Evolutionary conservation across 2,113 vertebrate genomes (phyloP).

Genomic region (Hydrochoerus hydrochaeris): DNA sequence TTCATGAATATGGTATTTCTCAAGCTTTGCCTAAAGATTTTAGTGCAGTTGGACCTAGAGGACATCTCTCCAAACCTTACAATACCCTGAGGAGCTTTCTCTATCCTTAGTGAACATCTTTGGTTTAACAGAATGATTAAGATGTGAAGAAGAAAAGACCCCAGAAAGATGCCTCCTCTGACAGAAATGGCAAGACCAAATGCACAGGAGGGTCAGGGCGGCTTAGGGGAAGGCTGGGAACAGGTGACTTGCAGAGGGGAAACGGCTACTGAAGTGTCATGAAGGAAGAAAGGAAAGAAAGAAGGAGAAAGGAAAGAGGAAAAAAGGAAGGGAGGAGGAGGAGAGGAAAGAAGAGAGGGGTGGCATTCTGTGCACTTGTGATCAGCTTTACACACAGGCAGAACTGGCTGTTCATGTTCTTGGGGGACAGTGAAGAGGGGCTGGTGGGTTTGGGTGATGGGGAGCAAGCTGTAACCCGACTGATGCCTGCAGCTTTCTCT

Average conservation of each 20-base stretch:
- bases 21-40: neutral
- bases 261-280: neutral
- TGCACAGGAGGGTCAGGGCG: too few species aligned
- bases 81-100: neutral
- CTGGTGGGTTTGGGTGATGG: neutral
- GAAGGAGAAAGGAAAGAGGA: fast-evolving
- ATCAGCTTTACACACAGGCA: neutral
- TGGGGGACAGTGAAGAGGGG: neutral
- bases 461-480: neutral
- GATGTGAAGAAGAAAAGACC: neutral
- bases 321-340: fast-evolving
- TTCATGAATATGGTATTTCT: neutral
- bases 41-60: neutral
- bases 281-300: neutral
- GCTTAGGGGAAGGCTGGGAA: neutral
- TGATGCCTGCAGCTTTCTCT: neutral
- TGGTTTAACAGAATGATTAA: neutral
- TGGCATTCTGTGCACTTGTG: neutral
- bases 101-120: neutral
- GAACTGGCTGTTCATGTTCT: neutral
- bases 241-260: neutral
- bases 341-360: fast-evolving
- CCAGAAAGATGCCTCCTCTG: neutral
- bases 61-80: neutral
- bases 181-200: neutral